Conservation (phyloP, 2,113 vertebrate genomes). For the Sterna hirundo region DNA sequence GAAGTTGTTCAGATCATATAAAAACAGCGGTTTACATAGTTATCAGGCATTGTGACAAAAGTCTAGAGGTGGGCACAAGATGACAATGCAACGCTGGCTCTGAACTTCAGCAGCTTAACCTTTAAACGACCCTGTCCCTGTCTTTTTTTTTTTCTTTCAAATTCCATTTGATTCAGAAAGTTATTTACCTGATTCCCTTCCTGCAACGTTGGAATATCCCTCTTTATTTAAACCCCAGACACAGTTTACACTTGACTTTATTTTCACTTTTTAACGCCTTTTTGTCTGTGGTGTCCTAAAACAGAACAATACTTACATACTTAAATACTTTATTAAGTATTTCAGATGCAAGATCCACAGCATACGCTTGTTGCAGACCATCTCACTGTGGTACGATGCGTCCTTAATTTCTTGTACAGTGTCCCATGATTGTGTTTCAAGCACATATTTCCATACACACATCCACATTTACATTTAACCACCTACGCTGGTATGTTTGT, state of each 20-base stretch:
- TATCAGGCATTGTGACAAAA: not conserved
- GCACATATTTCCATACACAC: not conserved
- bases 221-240: not conserved
- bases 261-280: not conserved
- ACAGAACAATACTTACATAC: not conserved
- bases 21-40: not conserved
- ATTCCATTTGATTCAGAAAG: not conserved
- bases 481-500: not conserved
- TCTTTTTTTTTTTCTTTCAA: not conserved
- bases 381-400: not conserved
- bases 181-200: not conserved
- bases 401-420: not conserved
- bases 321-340: not conserved
- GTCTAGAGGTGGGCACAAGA: not conserved
- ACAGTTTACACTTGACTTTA: not conserved
- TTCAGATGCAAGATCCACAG: not conserved
- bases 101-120: not conserved
- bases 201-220: not conserved
- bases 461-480: not conserved
- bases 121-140: not conserved
- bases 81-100: not conserved
- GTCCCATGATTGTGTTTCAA: not conserved
- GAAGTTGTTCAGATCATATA: not conserved
- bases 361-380: not conserved
- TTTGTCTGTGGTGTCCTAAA: not conserved